Base-by-base conservation (phyloP, 2,888 invertebrate genomes). In the Tetranychus truncatus region DNA sequence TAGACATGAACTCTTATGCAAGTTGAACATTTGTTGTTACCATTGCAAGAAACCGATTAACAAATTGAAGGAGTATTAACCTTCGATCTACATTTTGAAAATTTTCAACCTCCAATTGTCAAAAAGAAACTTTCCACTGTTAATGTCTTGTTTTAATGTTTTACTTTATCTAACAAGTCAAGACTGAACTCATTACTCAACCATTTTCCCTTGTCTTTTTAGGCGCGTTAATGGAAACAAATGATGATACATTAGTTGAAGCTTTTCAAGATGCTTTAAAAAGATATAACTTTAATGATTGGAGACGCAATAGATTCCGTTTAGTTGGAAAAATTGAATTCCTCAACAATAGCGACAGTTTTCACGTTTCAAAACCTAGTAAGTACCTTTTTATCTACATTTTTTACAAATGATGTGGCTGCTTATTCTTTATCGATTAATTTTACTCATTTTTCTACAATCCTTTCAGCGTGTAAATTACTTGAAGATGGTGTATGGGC, bases 221-320 rank as follows among this genome's bases (percentile, higher is more conserved):
- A 69, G 69, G 69, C 20, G 69, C 69, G 21, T 69, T 69, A 21
- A 20, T 69, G 11, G 69, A 69, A 69, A 24, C 69, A 21, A 69
- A 69, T 20, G 69, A 69, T 6, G 20, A 24, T 21, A 20, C 21
- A 24, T 24, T 69, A 69, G 21, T 20, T 11, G 69, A 69, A 11
- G 69, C 69, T 69, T 69, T 69, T 69, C 69, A 24, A 9, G 21
- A 69, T 20, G 69, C 69, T 20, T 24, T 69, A 11, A 24, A 69
- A 24, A 69, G 21, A 20, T 69, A 24, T 1, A 69, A 69, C 8
- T 69, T 24, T 6, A 20, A 69, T 24, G 34, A 69, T 24, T 20
- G 34, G 34, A 69, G 11, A 20, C 34, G 21, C 18, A 69, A 69
- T 24, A 24, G 21, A 69, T 24, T 69, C 34, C 34, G 21, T 69